Conservation (phyloP, 2,797 vertebrate genomes). For the Brachyalestes nurse region DNA sequence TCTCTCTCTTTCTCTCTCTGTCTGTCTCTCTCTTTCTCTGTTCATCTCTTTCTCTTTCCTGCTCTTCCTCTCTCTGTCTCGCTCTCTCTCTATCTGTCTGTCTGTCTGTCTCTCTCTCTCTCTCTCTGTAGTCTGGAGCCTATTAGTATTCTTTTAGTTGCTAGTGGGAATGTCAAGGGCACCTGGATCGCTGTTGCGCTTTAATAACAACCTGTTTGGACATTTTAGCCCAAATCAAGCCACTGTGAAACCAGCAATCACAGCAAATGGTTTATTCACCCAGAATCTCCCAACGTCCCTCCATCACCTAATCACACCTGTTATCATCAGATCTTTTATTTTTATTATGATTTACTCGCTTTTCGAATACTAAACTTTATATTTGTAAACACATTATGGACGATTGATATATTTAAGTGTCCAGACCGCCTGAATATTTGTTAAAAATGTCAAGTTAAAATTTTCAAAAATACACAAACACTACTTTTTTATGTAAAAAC, state of each 20-base stretch:
- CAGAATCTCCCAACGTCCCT: neutral
- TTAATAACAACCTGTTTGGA: constrained; percentile 40
- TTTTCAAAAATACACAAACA: too few species aligned
- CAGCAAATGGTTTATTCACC: constrained; percentile 33
- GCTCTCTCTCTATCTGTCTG: neutral
- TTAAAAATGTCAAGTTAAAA: too few species aligned
- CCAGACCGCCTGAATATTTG: too few species aligned
- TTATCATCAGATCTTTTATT: neutral
- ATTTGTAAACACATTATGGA: too few species aligned
- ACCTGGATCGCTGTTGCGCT: constrained; percentile 1
- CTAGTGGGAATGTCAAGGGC: constrained; percentile 20
- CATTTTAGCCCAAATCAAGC: constrained; percentile 25
- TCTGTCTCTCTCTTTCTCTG: neutral
- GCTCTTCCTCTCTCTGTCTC: neutral
- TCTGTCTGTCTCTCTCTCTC: neutral
- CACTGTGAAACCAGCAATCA: constrained; percentile 33
- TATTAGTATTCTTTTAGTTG: constrained; percentile 28
- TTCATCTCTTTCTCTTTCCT: too few species aligned
- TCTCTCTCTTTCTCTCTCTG: neutral
- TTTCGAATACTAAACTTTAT: too few species aligned
- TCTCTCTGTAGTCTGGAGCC: constrained; percentile 8
- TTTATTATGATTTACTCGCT: neutral
- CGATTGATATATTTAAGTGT: too few species aligned
- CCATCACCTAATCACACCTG: neutral
- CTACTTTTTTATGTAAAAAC: too few species aligned